These are phyloP conservation scores for Tribolium madens DNA, from an alignment of 1,140 invertebrate species.

Conservation along the genomic window DNA sequence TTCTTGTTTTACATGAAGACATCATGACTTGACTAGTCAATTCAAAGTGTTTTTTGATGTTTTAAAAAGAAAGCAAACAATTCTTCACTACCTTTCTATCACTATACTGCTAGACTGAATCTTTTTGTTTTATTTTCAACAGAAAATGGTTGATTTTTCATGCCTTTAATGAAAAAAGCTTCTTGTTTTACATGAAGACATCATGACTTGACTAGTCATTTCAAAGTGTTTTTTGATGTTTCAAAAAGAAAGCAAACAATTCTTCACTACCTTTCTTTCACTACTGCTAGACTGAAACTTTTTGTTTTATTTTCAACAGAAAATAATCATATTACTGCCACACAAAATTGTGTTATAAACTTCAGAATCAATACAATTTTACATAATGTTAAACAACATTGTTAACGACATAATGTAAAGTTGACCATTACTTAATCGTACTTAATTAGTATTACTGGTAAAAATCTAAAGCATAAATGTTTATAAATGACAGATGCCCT, in stretches of 20 bases:
- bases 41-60: neutral
- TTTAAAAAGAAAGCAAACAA: neutral
- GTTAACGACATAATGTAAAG: neutral
- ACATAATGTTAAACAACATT: neutral
- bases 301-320: neutral
- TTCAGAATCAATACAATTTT: neutral
- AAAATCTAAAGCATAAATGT: neutral
- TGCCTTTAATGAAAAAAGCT: neutral
- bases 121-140: neutral
- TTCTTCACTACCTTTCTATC: neutral
- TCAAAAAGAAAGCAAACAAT: neutral
- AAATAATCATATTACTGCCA: no score
- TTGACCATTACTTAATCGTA: neutral
- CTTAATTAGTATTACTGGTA: neutral
- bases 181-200: neutral
- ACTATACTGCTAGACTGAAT: neutral
- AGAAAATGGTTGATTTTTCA: neutral
- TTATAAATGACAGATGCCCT: neutral
- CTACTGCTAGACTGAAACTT: neutral
- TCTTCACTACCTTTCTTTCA: neutral
- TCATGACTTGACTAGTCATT: neutral
- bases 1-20: neutral
- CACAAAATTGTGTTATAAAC: neutral
- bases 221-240: neutral
- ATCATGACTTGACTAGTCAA: neutral